Evolutionary conservation across 2,888 invertebrate genomes (phyloP).

Genomic region (Agrilus biguttatus): DNA sequence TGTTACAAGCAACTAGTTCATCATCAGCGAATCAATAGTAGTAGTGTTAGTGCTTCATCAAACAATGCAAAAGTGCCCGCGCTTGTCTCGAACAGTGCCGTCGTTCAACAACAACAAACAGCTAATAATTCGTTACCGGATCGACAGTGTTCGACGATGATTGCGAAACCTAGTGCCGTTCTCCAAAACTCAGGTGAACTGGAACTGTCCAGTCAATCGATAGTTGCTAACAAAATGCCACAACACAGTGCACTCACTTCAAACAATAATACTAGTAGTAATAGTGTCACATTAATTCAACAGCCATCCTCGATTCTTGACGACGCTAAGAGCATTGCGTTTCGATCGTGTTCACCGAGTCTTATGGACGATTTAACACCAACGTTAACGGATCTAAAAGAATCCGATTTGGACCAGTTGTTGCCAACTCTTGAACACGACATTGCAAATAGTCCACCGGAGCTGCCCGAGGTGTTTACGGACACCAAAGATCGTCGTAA

Average conservation of each 20-base stretch:
- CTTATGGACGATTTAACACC: constrained; percentile 27
- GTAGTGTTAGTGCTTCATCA: too few relatives aligned
- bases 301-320: too few relatives aligned
- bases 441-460: constrained; percentile 36
- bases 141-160: constrained; percentile 2
- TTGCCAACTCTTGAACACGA: constrained; percentile 47
- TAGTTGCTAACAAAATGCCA: not conserved
- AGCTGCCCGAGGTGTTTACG: constrained; percentile 37
- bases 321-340: constrained; percentile 15
- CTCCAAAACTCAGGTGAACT: not conserved
- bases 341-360: constrained; percentile 28
- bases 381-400: constrained; percentile 29
- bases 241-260: not conserved
- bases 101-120: too few relatives aligned
- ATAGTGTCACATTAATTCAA: too few relatives aligned
- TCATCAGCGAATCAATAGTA: too few relatives aligned
- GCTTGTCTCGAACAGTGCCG: not conserved
- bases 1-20: too few relatives aligned
- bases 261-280: not conserved
- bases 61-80: constrained; percentile 4
- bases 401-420: constrained; percentile 47
- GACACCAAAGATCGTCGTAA: constrained; percentile 53
- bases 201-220: not conserved
- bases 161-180: not conserved
- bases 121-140: constrained; percentile 5